A percentile compares a stretch with the other conserved stretches of the same genome.
These are phyloP conservation scores for Agraylea sexmaculata DNA, from an alignment of 1,140 invertebrate species.

Conservation along the genomic window DNA sequence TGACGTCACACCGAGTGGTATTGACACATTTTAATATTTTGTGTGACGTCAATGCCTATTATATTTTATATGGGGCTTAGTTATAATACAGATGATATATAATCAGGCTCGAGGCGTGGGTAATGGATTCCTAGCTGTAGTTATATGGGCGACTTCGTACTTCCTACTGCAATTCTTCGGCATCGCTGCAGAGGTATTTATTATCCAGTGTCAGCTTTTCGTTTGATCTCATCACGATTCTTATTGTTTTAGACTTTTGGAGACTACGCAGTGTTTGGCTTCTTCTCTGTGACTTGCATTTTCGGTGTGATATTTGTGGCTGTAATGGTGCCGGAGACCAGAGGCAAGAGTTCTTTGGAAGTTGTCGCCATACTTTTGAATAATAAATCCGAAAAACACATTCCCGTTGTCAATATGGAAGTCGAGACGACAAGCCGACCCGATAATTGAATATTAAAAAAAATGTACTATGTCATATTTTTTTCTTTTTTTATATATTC, in stretches of 20 bases:
- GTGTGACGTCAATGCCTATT: background rate
- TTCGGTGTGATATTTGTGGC: conserved; percentile 7
- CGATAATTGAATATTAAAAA: too few relatives aligned
- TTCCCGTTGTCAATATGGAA: too few relatives aligned
- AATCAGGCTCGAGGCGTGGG: conserved; percentile 6
- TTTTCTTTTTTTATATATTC: too few relatives aligned
- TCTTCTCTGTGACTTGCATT: conserved; percentile 3
- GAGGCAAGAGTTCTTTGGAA: too few relatives aligned
- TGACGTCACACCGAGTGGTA: background rate
- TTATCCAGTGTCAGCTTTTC: background rate
- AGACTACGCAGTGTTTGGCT: conserved; percentile 6
- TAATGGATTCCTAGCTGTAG: background rate
- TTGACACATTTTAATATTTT: background rate
- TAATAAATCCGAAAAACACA: too few relatives aligned
- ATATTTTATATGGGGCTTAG: background rate
- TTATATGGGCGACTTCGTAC: conserved; percentile 7
- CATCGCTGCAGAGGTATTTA: conserved; percentile 6
- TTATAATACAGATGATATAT: background rate
- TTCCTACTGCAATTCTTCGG: conserved; percentile 6
- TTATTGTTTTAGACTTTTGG: conserved; percentile 6
- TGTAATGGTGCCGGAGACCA: too few relatives aligned
- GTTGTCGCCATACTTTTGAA: too few relatives aligned
- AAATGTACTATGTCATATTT: too few relatives aligned
- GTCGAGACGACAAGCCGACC: too few relatives aligned
- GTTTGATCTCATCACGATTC: too few relatives aligned